These are phyloP conservation scores for Drosophila repletoides DNA, from an alignment of 1,140 invertebrate genomes.

Conservation along the genomic window DNA sequence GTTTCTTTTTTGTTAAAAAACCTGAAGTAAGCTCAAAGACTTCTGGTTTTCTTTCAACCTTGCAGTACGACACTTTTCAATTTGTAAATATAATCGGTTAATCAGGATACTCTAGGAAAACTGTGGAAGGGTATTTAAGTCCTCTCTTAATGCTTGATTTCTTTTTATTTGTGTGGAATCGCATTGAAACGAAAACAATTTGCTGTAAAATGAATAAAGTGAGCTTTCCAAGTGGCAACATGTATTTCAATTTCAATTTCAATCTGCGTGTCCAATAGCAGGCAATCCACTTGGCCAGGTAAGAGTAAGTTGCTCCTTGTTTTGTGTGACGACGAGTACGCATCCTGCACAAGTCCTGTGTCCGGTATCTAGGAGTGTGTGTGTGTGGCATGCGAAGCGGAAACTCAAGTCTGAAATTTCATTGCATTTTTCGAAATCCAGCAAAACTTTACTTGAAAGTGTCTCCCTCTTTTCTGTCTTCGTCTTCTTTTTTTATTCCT, in stretches of 20 bases:
- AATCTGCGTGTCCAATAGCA: constrained; percentile 59
- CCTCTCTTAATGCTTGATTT: too few species aligned
- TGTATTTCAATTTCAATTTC: constrained; percentile 59
- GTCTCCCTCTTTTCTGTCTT: constrained; percentile 19
- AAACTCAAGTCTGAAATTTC: constrained; percentile 78
- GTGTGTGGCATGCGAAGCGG: constrained; percentile 53
- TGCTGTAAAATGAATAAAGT: constrained; percentile 64
- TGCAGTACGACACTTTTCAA: too few species aligned
- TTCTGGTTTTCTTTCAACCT: too few species aligned
- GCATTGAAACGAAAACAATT: constrained; percentile 57
- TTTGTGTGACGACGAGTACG: constrained; percentile 10
- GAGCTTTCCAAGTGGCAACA: constrained; percentile 36
- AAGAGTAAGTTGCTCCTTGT: constrained; percentile 35
- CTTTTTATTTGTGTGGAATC: neutral
- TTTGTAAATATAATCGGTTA: too few species aligned
- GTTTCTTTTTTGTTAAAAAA: too few species aligned
- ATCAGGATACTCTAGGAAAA: too few species aligned
- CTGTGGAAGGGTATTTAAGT: too few species aligned
- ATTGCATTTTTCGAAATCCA: constrained; percentile 63
- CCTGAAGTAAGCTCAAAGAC: too few species aligned
- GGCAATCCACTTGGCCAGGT: constrained; percentile 46
- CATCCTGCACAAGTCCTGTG: constrained; percentile 10
- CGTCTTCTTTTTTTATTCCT: constrained; percentile 3
- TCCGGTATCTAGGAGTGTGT: neutral
- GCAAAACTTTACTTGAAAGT: constrained; percentile 56